Percentiles rank a stretch among this genome's conserved stretches.
These are phyloP conservation scores for Xenopus laevis DNA, from an alignment of 2,113 vertebrate genomes.

Conservation along the genomic window DNA sequence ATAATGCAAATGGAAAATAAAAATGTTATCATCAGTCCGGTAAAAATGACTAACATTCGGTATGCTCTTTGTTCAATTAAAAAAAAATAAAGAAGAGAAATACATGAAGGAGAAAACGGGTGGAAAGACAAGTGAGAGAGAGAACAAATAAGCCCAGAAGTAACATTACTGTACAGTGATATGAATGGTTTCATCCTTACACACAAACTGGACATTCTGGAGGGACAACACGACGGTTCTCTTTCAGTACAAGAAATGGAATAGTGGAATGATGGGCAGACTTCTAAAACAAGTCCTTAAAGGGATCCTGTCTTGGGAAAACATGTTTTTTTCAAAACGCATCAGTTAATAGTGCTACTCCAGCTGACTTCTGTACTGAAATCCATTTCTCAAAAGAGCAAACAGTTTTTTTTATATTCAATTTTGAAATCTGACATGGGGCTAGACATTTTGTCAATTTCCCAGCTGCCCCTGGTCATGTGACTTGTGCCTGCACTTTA, in stretches of 20 bases:
- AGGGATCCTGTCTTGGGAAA: too few relatives aligned
- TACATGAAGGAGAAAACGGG: constrained; percentile 67
- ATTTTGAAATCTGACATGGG: too few relatives aligned
- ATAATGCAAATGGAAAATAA: constrained; percentile 79
- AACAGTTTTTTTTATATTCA: too few relatives aligned
- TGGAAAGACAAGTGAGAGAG: constrained; percentile 76
- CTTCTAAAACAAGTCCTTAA: constrained; percentile 99
- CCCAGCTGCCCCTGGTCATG: too few relatives aligned
- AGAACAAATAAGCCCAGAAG: constrained; percentile 94
- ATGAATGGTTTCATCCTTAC: constrained; percentile 82
- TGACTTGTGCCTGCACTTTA: too few relatives aligned
- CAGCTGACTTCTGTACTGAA: too few relatives aligned
- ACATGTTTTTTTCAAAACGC: too few relatives aligned
- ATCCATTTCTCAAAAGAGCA: too few relatives aligned
- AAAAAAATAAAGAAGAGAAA: constrained; percentile 39
- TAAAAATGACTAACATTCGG: constrained; percentile 81
- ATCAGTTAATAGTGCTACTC: too few relatives aligned
- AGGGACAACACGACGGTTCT: constrained; percentile 60
- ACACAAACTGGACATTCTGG: constrained; percentile 68
- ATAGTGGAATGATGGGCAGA: constrained; percentile 72
- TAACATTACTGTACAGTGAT: constrained; percentile 94
- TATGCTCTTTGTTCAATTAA: constrained; percentile 65
- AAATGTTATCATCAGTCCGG: constrained; percentile 72
- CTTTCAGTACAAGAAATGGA: constrained; percentile 61
- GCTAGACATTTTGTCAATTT: too few relatives aligned